Evolutionary conservation across 2,113 vertebrate species (phyloP), one percentile per base, ranked within the genome.

Genomic region (Pituophis catenifer): DNA sequence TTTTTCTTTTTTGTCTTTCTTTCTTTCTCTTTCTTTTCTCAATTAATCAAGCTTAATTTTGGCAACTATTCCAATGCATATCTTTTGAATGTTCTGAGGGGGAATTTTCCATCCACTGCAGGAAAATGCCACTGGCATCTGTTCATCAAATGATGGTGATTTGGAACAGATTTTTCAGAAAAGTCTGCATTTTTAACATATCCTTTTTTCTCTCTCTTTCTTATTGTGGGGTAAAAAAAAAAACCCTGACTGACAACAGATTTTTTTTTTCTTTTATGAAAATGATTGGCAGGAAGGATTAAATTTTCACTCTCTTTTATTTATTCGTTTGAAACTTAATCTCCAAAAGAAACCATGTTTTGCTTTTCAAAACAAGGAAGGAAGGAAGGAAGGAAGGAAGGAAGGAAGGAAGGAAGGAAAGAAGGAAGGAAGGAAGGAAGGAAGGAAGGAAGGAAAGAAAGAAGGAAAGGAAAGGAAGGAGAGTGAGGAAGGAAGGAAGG

Each of bases 261-360:
- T 95, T 96, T 95, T 95, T 95, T 95, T 53, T 38, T 86, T 21
- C 15, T 15, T 87, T 87, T 23, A 52, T 87, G 7, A 90, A 96
- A 97, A 96, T 94, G 95, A 94, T 96, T 94, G 95, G 94, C 95
- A 94, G 95, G 95, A 97, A 95, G 91, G 92, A 59, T 91, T 93
- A 44, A 94, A 92, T 95, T 96, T 94, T 94, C 95, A 94, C 96
- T 94, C 29, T n/a, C 62, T 62, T 70, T 65, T 70, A 50, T 70
- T 54, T 8, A 89, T 93, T 96, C 94, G 70, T 95, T 65, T 65
- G 59, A 93, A 95, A 95, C 94, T 91, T 89, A 95, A 57, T 0
- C 93, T 52, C 95, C 94, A 57, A 94, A 94, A 94, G 90, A 86
- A 95, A 89, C 57, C 44, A 93, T 92, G 93, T 92, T 94, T 44